Percentiles rank a stretch among this genome's conserved stretches.
These are phyloP conservation scores for Apamea sordens DNA, from an alignment of 2,888 invertebrate genomes.

Conservation along the genomic window DNA sequence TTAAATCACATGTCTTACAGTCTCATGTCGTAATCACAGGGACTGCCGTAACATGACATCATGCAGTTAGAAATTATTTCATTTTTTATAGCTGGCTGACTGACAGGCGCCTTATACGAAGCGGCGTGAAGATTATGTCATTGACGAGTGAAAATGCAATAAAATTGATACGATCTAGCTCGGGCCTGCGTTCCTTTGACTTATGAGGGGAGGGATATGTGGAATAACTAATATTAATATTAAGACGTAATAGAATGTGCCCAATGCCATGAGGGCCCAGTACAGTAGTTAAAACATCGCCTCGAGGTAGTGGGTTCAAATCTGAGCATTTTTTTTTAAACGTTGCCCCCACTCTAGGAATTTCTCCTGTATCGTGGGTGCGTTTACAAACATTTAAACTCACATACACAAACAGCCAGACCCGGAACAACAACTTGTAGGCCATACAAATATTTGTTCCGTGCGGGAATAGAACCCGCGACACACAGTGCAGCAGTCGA, in stretches of 20 bases:
- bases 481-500: no score
- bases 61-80: constrained; percentile 63
- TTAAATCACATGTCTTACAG: constrained; percentile 26
- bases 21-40: constrained; percentile 43
- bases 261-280: not conserved
- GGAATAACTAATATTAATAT: not conserved
- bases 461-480: no score
- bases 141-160: constrained; percentile 76
- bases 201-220: not conserved
- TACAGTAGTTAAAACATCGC: not conserved
- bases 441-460: no score
- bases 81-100: constrained; percentile 63
- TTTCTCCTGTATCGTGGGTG: no score
- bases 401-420: no score
- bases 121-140: constrained; percentile 74
- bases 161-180: constrained; percentile 69
- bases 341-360: no score
- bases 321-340: no score
- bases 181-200: constrained; percentile 18
- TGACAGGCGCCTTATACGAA: constrained; percentile 61
- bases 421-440: no score
- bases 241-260: not conserved
- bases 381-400: no score
- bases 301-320: not conserved
- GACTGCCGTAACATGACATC: constrained; percentile 58